phyloP scores from a whole-genome alignment of 2,113 vertebrate genomes.

The Macaca mulatta region DNA sequence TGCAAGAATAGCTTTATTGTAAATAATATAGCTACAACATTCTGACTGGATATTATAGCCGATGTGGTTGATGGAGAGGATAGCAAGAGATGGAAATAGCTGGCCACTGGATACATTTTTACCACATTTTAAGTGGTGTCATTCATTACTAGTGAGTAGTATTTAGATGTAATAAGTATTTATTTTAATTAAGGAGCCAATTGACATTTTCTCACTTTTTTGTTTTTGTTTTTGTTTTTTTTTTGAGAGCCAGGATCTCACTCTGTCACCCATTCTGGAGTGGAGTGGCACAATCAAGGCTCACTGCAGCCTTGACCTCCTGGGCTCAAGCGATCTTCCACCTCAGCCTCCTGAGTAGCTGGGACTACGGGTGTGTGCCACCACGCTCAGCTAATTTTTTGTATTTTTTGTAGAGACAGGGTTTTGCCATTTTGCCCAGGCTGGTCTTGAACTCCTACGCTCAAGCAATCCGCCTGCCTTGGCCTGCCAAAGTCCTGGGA shows the following conservation, averaged over 20 bases:
- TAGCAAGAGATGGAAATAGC: background rate
- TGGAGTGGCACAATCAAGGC: too few relatives aligned
- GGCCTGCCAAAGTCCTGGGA: background rate
- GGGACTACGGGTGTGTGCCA: too few relatives aligned
- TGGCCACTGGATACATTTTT: background rate
- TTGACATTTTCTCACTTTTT: background rate
- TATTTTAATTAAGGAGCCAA: constrained; percentile 28
- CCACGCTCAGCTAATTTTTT: background rate
- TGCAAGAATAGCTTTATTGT: constrained; percentile 26
- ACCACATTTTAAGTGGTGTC: constrained; percentile 6
- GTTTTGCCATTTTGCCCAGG: background rate
- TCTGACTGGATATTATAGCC: background rate
- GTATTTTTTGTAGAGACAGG: background rate
- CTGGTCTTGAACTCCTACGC: background rate
- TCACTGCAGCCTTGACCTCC: too few relatives aligned
- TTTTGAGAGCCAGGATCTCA: too few relatives aligned
- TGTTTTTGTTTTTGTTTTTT: too few relatives aligned
- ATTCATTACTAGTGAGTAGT: background rate
- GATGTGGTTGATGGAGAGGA: background rate
- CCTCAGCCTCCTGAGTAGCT: too few relatives aligned
- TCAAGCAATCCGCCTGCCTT: background rate
- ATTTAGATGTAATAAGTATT: background rate
- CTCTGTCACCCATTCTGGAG: too few relatives aligned
- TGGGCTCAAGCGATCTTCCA: too few relatives aligned
- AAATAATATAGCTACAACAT: background rate